Percentiles rank a stretch among this genome's conserved stretches.
These are phyloP conservation scores for Epinotia demarniana DNA, from an alignment of 2,888 invertebrate species.

Conservation along the genomic window DNA sequence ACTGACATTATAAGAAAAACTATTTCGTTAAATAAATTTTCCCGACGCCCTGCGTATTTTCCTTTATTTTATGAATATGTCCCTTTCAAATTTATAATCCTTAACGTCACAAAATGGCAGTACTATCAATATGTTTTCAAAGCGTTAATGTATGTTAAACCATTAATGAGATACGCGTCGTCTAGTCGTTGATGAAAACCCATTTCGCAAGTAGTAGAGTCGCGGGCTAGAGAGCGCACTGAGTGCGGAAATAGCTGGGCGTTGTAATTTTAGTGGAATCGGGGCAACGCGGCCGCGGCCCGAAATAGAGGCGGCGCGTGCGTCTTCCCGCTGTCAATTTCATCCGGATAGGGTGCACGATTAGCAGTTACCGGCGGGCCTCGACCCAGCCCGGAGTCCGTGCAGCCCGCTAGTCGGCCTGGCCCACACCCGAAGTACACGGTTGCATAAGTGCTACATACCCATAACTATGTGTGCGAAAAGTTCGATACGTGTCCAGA, in stretches of 20 bases:
- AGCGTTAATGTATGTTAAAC: background rate
- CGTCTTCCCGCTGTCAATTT: slow-evolving; percentile 80
- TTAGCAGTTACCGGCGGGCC: slow-evolving; percentile 64
- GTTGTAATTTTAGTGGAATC: slow-evolving; percentile 84
- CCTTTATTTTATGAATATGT: background rate
- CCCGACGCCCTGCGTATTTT: no score
- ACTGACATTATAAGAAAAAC: no score
- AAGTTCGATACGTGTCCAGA: slow-evolving; percentile 46
- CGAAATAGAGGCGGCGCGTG: slow-evolving; percentile 80
- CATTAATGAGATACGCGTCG: slow-evolving; percentile 6
- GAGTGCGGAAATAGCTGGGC: slow-evolving; percentile 83
- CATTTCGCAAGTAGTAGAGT: slow-evolving; percentile 70
- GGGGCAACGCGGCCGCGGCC: slow-evolving; percentile 83
- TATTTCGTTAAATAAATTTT: no score
- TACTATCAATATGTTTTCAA: background rate
- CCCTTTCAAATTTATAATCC: background rate
- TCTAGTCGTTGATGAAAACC: slow-evolving; percentile 44
- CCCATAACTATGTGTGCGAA: slow-evolving; percentile 54
- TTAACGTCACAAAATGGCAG: background rate
- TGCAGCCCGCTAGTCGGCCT: slow-evolving; percentile 52
- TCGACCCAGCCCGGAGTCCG: slow-evolving; percentile 48
- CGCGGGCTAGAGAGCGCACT: slow-evolving; percentile 68
- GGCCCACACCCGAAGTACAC: slow-evolving; percentile 49
- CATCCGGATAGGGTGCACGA: slow-evolving; percentile 80
- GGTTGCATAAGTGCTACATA: slow-evolving; percentile 64